phyloP scores from a whole-genome alignment of 2,888 invertebrate species.

The Anodontia alba region DNA sequence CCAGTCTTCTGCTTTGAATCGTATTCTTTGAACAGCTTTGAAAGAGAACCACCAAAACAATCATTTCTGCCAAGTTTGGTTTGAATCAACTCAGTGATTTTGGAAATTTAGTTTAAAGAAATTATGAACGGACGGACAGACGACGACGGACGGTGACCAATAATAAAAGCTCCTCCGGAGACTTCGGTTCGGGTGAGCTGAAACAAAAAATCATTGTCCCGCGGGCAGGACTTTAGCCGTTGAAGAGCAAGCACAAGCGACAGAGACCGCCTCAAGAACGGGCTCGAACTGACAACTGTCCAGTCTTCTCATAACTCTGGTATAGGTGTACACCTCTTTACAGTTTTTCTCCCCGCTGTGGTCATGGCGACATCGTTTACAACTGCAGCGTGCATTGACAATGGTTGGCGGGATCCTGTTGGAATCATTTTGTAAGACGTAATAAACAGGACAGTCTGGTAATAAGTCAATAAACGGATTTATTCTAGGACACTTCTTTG shows the following conservation, averaged over 20 bases:
- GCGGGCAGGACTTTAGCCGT: neutral
- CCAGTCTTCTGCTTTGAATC: no score
- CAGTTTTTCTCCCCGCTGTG: slow-evolving; percentile 4
- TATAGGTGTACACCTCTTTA: slow-evolving; percentile 24
- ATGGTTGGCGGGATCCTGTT: slow-evolving; percentile 47
- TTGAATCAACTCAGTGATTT: no score
- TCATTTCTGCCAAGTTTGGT: no score
- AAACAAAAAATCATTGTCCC: neutral
- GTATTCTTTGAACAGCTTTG: no score
- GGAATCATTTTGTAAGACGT: slow-evolving; percentile 42
- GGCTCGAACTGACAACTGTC: neutral
- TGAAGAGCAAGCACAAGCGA: slow-evolving; percentile 33
- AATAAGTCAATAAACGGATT: neutral
- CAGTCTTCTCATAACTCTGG: slow-evolving; percentile 26
- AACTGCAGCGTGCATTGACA: slow-evolving; percentile 42
- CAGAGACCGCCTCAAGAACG: slow-evolving; percentile 27
- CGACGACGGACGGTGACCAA: no score
- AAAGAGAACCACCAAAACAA: no score
- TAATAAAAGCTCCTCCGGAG: no score
- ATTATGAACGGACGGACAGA: no score
- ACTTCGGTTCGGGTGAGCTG: no score
- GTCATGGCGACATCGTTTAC: slow-evolving; percentile 32
- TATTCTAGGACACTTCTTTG: slow-evolving; percentile 28
- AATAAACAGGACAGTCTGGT: slow-evolving; percentile 43
- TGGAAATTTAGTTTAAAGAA: no score